Base-by-base conservation (phyloP, 2,888 invertebrate genomes). In the Acrobasis consociella region DNA sequence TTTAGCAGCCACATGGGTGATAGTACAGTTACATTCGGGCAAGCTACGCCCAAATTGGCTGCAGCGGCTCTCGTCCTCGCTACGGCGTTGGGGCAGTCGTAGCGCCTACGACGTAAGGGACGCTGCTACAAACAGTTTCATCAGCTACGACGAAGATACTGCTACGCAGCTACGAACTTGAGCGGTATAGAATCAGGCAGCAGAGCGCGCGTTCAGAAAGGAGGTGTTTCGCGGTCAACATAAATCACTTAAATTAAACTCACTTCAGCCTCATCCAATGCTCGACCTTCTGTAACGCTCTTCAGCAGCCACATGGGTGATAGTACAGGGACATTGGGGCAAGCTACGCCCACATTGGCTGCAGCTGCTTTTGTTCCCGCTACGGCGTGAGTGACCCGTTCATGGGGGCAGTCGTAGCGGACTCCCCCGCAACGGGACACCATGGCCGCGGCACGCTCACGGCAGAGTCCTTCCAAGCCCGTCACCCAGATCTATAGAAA, bases 341-440 rank as follows among this genome's bases (percentile, higher is more conserved):
- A 51, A 5, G 58, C 53, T 3, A 15, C 31, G 10, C 64, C 62
- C 0, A 74, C 73, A 2, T 72, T 60, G 0, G 75, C 68, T 0
- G 87, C 84, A 9, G 89, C 80, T 9, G 75, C 68, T 0, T 86
- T 83, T 9, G 89, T 80, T 8, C 95, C 96, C 2, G 96, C 94
- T 46, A 98, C 94, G 2, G 97, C 94, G 86, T 98, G 98, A 0
- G 97, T 97, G 2, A 90, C 86, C 65, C 96, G 94, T 67, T 96
- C 96, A 72, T 95, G 95, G 50, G 97, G 93, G 61, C 94, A 94
- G 78, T 96, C 96, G 76, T 96, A 85, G 62, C 97, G 94, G 16
- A 96, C 96, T 37, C 97, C 98, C n/a, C 97, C 97, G 60, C 96
- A 96, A 8, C 95, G 93, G 0, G 88, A 86, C 10, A 89, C 80